A percentile compares a stretch with the other conserved stretches of the same genome.
phyloP scores from a whole-genome alignment of 2,113 vertebrate species.

The Plestiodon gilberti region DNA sequence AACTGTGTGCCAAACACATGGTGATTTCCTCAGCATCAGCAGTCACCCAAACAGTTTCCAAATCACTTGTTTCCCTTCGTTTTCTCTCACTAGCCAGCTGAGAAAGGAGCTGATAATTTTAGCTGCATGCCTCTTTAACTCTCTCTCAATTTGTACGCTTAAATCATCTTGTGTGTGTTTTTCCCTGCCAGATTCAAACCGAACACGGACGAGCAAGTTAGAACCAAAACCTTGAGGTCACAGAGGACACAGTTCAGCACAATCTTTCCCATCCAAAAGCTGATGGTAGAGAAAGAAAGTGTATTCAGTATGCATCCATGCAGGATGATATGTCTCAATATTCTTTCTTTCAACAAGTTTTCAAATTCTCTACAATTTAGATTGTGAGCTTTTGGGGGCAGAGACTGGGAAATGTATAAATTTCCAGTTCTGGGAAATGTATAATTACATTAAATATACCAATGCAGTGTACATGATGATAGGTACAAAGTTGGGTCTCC shows the following conservation, averaged over 20 bases:
- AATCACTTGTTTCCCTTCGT: constrained; percentile 45
- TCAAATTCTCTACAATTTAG: not conserved
- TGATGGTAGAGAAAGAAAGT: not conserved
- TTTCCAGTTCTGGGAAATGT: too few relatives aligned
- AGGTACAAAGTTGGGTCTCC: too few relatives aligned
- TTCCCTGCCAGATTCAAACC: constrained; percentile 47
- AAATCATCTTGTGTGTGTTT: constrained; percentile 54
- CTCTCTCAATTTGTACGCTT: constrained; percentile 69
- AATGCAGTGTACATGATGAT: too few relatives aligned
- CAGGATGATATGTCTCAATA: not conserved
- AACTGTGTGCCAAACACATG: constrained; percentile 48
- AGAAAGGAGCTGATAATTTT: constrained; percentile 66
- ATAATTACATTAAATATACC: too few relatives aligned
- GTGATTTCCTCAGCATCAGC: constrained; percentile 48
- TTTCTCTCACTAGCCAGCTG: constrained; percentile 55
- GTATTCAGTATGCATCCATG: not conserved
- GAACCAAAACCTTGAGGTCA: not conserved
- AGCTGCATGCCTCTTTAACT: constrained; percentile 58
- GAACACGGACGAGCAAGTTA: constrained; percentile 41
- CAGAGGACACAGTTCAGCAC: not conserved
- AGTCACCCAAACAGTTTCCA: constrained; percentile 30
- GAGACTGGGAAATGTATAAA: too few relatives aligned
- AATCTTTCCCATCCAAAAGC: not conserved
- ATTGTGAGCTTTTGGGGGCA: not conserved
- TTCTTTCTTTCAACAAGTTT: not conserved